Base-by-base conservation (phyloP, 1,140 invertebrate genomes). In the Alviniconcha marisindica region DNA sequence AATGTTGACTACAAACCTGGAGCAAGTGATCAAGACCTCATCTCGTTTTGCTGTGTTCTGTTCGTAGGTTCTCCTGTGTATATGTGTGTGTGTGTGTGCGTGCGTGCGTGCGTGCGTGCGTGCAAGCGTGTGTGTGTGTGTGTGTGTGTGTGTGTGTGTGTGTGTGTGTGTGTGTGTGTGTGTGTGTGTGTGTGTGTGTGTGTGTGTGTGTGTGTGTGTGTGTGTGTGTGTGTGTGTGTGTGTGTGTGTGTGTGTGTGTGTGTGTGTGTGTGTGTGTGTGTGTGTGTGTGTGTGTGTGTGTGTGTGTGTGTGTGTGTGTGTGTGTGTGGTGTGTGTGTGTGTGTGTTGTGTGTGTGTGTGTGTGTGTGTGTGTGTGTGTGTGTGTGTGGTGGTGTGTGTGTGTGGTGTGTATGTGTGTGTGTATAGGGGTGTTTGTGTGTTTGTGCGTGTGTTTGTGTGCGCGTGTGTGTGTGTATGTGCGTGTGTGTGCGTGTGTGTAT, bases 131-230 rank as follows among this genome's bases (percentile, higher is more conserved):
- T 60, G 56, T 60, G 56, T 60, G 56, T 60, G 56, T 60, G 56
- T 60, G 56, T 60, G 56, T 60, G 56, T 60, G 24, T 60, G 56
- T 60, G 56, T 60, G 56, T 60, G 56, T 60, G 56, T 60, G 56
- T 60, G 56, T 60, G 56, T 60, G 56, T 60, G 56, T 60, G 56
- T 60, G 56, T 60, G 56, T 60, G 56, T 60, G 56, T 60, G 56
- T 60, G 10, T n/a, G 56, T 60, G 10, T 60, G 10, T 14, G 56
- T 60, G 56, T n/a, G 56, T 60, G 56, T 60, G 56, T n/a, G 56
- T 60, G 56, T n/a, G 56, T 60, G 56, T n/a, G 10, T 60, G 56
- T 60, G 56, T 60, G 48, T 60, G 56, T 60, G 56, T 60, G 56
- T 60, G 56, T 60, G 56, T n/a, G 24, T 60, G 10, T 60, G 56